These are phyloP conservation scores for Scaeva pyrastri DNA, from an alignment of 2,888 invertebrate species.

Conservation along the genomic window DNA sequence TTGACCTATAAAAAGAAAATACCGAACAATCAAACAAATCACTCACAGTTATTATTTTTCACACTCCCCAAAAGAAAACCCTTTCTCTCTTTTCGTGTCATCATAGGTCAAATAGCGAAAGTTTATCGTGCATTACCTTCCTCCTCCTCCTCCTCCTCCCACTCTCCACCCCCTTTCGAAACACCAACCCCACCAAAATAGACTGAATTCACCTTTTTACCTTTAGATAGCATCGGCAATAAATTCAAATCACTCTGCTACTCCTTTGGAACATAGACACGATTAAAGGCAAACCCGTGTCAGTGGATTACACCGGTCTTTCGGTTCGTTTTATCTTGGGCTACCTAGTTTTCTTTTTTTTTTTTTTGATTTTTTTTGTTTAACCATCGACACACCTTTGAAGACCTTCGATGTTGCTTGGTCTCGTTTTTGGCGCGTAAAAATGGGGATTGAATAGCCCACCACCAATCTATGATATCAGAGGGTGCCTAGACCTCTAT, in stretches of 20 bases:
- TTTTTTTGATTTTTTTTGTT: neutral
- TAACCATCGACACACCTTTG: conserved; percentile 52
- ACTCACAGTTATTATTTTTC: conserved; percentile 56
- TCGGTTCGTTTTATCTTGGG: conserved; percentile 6
- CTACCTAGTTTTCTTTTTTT: neutral
- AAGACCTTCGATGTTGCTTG: conserved; percentile 27
- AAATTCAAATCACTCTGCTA: conserved; percentile 54
- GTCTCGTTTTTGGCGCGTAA: conserved; percentile 53
- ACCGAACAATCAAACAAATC: conserved; percentile 46
- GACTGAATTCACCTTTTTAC: conserved; percentile 39
- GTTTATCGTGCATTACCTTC: conserved; percentile 25
- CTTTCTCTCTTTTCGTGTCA: neutral
- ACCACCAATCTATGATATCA: neutral
- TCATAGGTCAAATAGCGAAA: conserved; percentile 10
- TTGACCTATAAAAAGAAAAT: conserved; percentile 37
- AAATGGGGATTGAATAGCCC: conserved; percentile 17
- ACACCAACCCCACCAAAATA: too few species aligned
- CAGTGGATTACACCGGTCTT: conserved; percentile 29
- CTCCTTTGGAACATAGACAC: conserved; percentile 19
- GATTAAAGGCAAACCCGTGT: conserved; percentile 41
- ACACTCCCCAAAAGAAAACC: conserved; percentile 11
- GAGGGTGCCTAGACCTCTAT: conserved; percentile 33
- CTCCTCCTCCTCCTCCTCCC: neutral
- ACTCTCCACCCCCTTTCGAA: neutral
- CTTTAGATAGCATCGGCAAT: conserved; percentile 45